Evolutionary conservation across 1,140 invertebrate species (phyloP).

Genomic region (Agraylea sexmaculata): DNA sequence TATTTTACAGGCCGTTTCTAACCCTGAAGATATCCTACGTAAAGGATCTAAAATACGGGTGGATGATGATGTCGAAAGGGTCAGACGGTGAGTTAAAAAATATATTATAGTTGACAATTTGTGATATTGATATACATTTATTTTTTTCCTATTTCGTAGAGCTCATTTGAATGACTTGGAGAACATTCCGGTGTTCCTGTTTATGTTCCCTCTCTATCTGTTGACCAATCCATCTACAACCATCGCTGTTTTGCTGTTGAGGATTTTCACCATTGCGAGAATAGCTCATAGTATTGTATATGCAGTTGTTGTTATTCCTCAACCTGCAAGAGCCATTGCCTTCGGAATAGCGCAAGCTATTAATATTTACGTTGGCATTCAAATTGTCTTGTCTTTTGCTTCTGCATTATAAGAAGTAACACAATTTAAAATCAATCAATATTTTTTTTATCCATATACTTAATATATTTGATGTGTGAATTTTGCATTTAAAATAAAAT

Average conservation of each 20-base stretch:
- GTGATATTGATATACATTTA: conserved; percentile 1
- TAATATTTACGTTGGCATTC: conserved; percentile 35
- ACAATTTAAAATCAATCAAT: no score
- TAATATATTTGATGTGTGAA: not conserved
- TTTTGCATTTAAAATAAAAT: not conserved
- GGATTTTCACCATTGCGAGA: conserved; percentile 41
- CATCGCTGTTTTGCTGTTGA: conserved; percentile 40
- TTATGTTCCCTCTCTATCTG: conserved; percentile 49
- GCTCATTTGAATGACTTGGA: conserved; percentile 66
- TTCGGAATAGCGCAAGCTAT: conserved; percentile 32
- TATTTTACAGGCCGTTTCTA: conserved; percentile 32
- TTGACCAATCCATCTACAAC: conserved; percentile 42
- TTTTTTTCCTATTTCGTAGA: conserved; percentile 39
- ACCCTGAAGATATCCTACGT: conserved; percentile 32
- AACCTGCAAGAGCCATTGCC: conserved; percentile 42
- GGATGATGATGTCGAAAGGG: conserved; percentile 43
- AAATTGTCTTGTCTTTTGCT: conserved; percentile 20
- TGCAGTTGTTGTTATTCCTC: conserved; percentile 34
- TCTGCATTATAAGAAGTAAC: no score
- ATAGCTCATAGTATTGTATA: conserved; percentile 48
- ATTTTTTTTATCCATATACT: no score
- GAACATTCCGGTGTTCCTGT: conserved; percentile 57
- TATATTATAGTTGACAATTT: conserved; percentile 3
- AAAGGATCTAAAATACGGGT: conserved; percentile 33
- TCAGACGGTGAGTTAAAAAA: conserved; percentile 24